Evolutionary conservation across 2,888 invertebrate species (phyloP).

Genomic region (Nezara viridula): DNA sequence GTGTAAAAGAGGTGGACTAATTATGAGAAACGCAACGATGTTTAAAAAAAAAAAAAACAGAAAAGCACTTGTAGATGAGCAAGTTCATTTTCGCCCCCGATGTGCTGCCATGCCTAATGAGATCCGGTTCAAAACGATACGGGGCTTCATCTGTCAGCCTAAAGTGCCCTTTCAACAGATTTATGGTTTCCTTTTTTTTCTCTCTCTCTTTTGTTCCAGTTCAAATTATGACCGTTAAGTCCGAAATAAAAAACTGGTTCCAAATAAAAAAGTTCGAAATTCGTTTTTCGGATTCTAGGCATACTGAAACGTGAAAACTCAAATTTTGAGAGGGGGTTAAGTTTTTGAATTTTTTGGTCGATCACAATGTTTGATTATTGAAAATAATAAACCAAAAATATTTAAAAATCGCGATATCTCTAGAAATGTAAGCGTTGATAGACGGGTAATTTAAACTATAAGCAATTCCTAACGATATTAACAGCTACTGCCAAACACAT

Average conservation of each 20-base stretch:
- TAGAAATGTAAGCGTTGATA: not conserved
- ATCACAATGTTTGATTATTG: no score
- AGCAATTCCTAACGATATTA: not conserved
- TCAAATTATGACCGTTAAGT: no score
- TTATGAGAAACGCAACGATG: not conserved
- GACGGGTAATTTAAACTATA: not conserved
- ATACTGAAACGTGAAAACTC: no score
- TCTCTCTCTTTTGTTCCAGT: not conserved
- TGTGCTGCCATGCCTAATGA: not conserved
- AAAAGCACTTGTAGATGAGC: not conserved
- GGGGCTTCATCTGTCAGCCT: not conserved
- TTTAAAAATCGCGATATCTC: no score
- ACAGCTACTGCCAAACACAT: not conserved
- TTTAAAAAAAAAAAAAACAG: not conserved
- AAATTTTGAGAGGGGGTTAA: no score
- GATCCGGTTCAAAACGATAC: not conserved
- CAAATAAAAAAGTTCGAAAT: no score
- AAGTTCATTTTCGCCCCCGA: no score
- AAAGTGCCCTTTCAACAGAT: not conserved
- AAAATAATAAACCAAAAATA: no score
- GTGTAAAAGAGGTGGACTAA: not conserved
- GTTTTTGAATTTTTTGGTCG: no score
- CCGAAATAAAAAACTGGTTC: no score
- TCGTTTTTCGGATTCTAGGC: no score
- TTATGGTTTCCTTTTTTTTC: not conserved